Evolutionary conservation across 2,113 vertebrate genomes (phyloP).

Genomic region (Psettodes erumei): DNA sequence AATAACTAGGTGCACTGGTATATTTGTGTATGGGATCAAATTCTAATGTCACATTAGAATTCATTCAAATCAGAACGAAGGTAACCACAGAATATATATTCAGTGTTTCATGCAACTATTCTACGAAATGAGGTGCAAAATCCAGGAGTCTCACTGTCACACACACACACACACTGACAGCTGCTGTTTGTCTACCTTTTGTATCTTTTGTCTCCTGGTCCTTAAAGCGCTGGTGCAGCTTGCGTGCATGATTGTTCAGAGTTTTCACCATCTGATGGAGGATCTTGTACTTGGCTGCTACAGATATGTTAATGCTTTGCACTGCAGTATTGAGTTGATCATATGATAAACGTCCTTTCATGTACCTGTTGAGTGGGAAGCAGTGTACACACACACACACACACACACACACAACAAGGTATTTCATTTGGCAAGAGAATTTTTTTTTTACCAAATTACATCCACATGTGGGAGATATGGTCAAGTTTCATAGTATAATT

Average conservation of each 20-base stretch:
- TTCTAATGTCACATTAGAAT: too few species aligned
- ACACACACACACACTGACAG: not conserved
- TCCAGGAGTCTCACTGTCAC: too few species aligned
- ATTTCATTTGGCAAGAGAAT: too few species aligned
- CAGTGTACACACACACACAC: not conserved
- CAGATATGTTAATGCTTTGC: constrained; percentile 85
- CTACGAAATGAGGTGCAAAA: not conserved
- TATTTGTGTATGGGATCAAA: not conserved
- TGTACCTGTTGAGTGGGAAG: constrained; percentile 82
- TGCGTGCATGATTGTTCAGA: constrained; percentile 77
- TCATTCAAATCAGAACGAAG: not conserved
- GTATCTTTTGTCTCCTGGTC: constrained; percentile 90
- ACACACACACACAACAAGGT: not conserved
- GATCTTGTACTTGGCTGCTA: constrained; percentile 89
- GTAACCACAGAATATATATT: not conserved
- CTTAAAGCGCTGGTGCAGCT: constrained; percentile 86
- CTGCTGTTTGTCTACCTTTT: constrained; percentile 82
- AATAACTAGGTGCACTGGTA: too few species aligned
- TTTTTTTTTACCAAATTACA: too few species aligned
- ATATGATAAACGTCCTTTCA: constrained; percentile 88
- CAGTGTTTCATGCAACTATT: not conserved
- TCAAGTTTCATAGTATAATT: too few species aligned
- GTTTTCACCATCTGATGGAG: constrained; percentile 81
- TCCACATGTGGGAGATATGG: not conserved
- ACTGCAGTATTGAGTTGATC: constrained; percentile 88